Base-by-base conservation (phyloP, 2,113 vertebrate genomes). In the Crypturellus undulatus region DNA sequence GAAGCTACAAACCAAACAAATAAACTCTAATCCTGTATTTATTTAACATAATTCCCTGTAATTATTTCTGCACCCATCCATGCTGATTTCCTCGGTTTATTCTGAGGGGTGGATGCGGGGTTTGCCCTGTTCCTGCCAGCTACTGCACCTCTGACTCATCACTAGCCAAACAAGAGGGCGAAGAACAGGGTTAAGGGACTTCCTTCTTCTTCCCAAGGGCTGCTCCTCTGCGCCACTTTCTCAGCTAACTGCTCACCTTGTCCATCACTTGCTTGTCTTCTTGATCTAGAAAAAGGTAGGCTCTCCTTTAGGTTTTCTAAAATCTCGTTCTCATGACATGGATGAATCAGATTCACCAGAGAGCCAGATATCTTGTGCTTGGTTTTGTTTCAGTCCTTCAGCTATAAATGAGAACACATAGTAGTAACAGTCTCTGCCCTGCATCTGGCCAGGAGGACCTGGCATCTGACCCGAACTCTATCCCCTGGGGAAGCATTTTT, bases 1-100 rank as follows among this genome's bases (percentile, higher is more conserved):
- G 69, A 84, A 94, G n/a, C 42, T 78, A 25, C 36, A 54, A 51
- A 52, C 22, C 84, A 94, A 86, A 30, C 43, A 80, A 88, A 71
- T 18, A 38, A 77, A 59, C 51, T 63, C 18, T 84, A 93, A 84
- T 86, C 45, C 42, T 80, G 6, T 63, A 63, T 59, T 30, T 36
- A 42, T 79, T 93, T 91, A 63, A 54, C 19, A 51, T 75, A 63
- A 87, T 86, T 78, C 45, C 12, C 12, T 84, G 60, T n/a, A 69
- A 43, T 86, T 90, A 49, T n/a, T 78, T 79, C 51, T 52, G 22
- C 45, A 70, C 10, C 40, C 36, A 21, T 36, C 0, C 1, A 8
- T 56, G 68, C 30, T 54, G 26, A 45, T 70, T 80, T 47, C 36
- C n/a, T 40, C 30, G 20, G 15, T 16, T 3, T 2, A 18, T 81